These are phyloP conservation scores for Tridacna gigas DNA, from an alignment of 2,888 invertebrate genomes.

Conservation along the genomic window DNA sequence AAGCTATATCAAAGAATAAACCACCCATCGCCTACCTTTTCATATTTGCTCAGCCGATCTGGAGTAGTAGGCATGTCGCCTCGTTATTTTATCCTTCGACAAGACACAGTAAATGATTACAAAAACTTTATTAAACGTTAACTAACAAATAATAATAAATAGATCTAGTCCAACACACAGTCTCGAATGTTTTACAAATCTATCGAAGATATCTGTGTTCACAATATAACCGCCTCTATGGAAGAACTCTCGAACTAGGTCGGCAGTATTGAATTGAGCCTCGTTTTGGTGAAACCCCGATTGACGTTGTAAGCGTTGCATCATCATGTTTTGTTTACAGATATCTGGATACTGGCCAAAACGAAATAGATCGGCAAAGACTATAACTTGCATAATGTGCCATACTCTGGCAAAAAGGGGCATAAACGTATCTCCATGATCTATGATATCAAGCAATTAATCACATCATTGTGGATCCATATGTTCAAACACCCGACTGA, in stretches of 20 bases:
- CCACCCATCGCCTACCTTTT: conserved; percentile 66
- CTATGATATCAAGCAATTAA: too few species aligned
- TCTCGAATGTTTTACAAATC: neutral
- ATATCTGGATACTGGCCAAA: neutral
- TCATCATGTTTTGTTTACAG: conserved; percentile 29
- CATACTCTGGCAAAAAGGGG: too few species aligned
- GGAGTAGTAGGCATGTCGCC: conserved; percentile 72
- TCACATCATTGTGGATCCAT: too few species aligned
- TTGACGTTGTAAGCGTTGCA: conserved; percentile 54
- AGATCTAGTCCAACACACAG: neutral
- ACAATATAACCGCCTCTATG: neutral
- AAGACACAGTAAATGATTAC: neutral
- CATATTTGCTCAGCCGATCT: conserved; percentile 75
- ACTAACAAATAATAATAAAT: neutral
- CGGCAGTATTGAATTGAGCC: conserved; percentile 28
- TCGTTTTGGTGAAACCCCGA: conserved; percentile 34
- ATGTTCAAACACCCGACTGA: too few species aligned
- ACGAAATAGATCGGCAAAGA: too few species aligned
- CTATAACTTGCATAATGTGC: too few species aligned
- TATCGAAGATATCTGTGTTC: neutral
- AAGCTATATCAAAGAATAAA: too few species aligned
- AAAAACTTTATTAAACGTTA: neutral
- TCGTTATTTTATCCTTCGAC: neutral
- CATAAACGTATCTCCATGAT: too few species aligned
- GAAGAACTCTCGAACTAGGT: conserved; percentile 8